Evolutionary conservation across 2,797 vertebrate genomes (phyloP).

Genomic region (Dicrostonyx torquatus): DNA sequence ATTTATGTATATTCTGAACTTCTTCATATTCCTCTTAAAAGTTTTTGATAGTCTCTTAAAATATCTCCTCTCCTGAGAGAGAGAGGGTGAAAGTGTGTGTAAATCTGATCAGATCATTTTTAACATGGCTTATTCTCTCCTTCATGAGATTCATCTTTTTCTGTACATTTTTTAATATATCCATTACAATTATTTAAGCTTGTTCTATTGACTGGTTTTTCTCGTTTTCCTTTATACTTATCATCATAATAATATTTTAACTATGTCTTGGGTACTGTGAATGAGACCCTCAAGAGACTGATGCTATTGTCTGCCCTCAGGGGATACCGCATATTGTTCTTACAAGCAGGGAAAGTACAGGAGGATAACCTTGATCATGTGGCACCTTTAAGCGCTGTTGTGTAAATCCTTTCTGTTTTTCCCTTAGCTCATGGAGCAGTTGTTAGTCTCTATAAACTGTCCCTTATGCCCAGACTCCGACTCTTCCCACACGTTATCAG

Average conservation of each 20-base stretch:
- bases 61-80: not conserved
- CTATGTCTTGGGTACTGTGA: not conserved
- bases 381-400: not conserved
- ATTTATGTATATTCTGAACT: slow-evolving; percentile 21
- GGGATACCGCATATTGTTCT: not conserved
- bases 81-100: not conserved
- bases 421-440: not conserved
- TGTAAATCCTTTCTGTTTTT: not conserved
- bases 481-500: not conserved
- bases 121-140: not conserved
- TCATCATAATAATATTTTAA: slow-evolving; percentile 30
- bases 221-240: slow-evolving; percentile 15
- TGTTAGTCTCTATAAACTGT: not conserved
- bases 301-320: not conserved
- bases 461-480: not conserved
- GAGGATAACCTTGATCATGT: not conserved
- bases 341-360: not conserved
- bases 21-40: not conserved
- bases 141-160: not conserved
- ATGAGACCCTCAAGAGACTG: not conserved
- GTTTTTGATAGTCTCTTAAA: not conserved
- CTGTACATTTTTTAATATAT: not conserved
- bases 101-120: slow-evolving; percentile 13
- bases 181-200: not conserved
- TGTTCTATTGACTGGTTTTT: not conserved